A percentile compares a stretch with the other conserved stretches of the same genome.
phyloP scores from a whole-genome alignment of 2,888 invertebrate genomes.

The Noctua fimbriata region DNA sequence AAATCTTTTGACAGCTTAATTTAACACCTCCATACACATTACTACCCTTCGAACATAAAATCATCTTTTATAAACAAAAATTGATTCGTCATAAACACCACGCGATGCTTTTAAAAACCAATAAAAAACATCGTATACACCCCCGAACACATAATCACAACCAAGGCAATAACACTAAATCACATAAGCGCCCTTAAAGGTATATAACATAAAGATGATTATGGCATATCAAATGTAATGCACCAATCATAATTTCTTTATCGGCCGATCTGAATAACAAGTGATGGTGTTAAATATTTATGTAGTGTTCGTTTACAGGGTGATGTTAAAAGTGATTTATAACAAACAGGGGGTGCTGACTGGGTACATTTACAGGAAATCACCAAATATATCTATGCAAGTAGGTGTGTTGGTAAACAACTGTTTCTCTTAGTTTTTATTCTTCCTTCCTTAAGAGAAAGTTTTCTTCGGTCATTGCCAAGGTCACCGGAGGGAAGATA shows the following conservation, averaged over 20 bases:
- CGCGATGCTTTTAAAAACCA: conserved; percentile 71
- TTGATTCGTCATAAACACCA: conserved; percentile 64
- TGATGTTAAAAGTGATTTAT: conserved; percentile 62
- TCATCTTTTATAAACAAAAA: conserved; percentile 55
- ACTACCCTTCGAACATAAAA: conserved; percentile 28
- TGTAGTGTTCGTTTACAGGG: conserved; percentile 63
- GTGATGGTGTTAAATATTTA: conserved; percentile 81
- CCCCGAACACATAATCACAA: conserved; percentile 71
- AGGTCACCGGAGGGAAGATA: not conserved
- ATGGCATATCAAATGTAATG: conserved; percentile 75
- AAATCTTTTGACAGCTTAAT: conserved; percentile 50
- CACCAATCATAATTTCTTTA: conserved; percentile 83
- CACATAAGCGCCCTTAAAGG: conserved; percentile 73
- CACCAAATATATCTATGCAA: conserved; percentile 6
- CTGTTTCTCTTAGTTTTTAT: conserved; percentile 5
- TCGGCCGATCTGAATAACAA: conserved; percentile 76
- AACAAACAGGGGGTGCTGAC: conserved; percentile 45
- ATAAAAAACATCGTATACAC: conserved; percentile 75
- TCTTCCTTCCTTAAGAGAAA: not conserved
- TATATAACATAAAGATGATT: conserved; percentile 73
- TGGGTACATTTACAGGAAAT: conserved; percentile 16
- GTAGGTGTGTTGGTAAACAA: conserved; percentile 1
- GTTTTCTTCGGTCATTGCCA: conserved; percentile 14
- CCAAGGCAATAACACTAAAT: conserved; percentile 74
- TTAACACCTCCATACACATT: conserved; percentile 35